Evolutionary conservation across 2,113 vertebrate genomes (phyloP).

Genomic region (Crotalus horridus): DNA sequence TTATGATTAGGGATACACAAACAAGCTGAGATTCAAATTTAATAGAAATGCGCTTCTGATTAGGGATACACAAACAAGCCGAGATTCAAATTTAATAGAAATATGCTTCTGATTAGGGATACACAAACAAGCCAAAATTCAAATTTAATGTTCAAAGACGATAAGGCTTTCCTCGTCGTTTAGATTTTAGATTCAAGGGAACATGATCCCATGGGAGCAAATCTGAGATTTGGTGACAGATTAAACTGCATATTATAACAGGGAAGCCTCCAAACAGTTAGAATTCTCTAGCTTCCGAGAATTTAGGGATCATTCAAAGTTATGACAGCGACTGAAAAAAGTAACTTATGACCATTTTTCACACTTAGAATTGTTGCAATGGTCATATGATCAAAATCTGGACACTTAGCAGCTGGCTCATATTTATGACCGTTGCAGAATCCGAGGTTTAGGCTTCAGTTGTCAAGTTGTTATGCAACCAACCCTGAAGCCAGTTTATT

Average conservation of each 20-base stretch:
- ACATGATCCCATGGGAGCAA: not conserved
- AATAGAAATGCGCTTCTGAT: not conserved
- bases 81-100: not conserved
- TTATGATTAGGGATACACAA: not conserved
- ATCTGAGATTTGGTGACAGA: not conserved
- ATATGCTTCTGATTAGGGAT: not conserved
- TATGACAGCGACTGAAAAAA: no score
- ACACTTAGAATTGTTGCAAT: no score
- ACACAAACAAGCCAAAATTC: not conserved
- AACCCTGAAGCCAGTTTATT: conserved; percentile 29
- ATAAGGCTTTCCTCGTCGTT: not conserved
- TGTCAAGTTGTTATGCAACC: conserved; percentile 22
- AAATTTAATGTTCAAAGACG: not conserved
- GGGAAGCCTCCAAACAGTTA: no score
- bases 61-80: not conserved
- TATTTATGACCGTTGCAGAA: no score
- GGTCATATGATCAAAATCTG: no score
- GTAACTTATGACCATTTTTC: no score
- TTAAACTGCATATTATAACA: not conserved
- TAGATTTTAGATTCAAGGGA: not conserved
- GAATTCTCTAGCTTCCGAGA: no score
- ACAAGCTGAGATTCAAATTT: not conserved
- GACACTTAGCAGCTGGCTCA: no score
- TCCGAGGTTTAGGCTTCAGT: not conserved
- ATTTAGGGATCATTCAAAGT: no score